These are phyloP conservation scores for Globia sparganii DNA, from an alignment of 2,888 invertebrate genomes.

Conservation along the genomic window DNA sequence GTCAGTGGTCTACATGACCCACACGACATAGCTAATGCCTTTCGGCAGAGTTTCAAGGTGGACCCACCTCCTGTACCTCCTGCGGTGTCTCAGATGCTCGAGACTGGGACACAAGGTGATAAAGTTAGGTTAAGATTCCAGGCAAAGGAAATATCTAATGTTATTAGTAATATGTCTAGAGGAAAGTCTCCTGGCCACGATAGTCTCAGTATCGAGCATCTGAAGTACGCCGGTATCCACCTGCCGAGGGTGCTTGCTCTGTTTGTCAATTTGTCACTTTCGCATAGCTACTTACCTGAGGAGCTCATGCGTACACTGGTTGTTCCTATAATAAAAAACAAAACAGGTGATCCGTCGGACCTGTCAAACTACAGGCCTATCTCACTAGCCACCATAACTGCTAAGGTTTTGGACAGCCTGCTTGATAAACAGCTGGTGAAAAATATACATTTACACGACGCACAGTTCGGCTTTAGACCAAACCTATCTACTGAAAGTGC, in stretches of 20 bases:
- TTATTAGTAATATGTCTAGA: too few species aligned
- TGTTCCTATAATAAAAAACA: neutral
- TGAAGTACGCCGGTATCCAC: neutral
- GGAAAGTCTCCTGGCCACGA: neutral
- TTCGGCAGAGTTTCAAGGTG: constrained; percentile 1
- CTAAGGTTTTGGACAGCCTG: too few species aligned
- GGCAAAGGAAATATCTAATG: too few species aligned
- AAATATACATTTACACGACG: neutral
- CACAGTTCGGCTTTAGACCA: neutral
- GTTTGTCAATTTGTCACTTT: neutral
- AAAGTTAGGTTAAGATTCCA: too few species aligned
- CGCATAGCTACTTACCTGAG: neutral
- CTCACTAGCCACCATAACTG: neutral
- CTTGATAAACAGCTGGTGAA: neutral
- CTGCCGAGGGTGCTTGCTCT: neutral
- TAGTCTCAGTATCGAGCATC: neutral
- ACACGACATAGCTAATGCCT: neutral
- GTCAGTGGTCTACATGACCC: constrained; percentile 8
- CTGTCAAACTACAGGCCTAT: neutral
- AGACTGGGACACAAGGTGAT: neutral
- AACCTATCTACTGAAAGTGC: neutral
- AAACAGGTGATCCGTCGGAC: neutral
- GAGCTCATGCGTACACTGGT: neutral
- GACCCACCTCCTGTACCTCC: neutral
- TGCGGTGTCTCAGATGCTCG: neutral